phyloP scores from a whole-genome alignment of 2,113 vertebrate species.

The Solea senegalensis region DNA sequence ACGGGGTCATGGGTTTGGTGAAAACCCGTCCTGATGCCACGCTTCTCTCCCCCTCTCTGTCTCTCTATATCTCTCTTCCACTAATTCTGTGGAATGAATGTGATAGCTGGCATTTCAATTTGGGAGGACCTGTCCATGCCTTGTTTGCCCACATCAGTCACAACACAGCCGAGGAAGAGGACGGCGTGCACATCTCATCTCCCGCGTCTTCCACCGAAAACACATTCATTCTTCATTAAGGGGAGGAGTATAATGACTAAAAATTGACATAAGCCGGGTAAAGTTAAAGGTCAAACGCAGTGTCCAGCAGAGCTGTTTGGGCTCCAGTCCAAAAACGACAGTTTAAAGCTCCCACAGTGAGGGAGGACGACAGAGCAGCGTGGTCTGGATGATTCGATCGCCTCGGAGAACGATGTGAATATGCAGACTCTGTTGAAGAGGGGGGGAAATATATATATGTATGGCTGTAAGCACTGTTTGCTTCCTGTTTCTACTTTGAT shows the following conservation, averaged over 20 bases:
- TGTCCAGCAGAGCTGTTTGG: conserved; percentile 6
- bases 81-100: conserved; percentile 59
- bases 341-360: conserved; percentile 17
- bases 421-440: too few species aligned
- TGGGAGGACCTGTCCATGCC: conserved; percentile 48
- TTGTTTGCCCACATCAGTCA: conserved; percentile 45
- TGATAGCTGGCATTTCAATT: conserved; percentile 70
- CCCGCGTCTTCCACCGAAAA: neutral
- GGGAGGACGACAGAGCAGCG: conserved; percentile 13
- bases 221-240: conserved; percentile 1
- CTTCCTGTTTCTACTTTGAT: too few species aligned
- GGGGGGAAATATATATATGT: neutral
- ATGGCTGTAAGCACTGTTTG: too few species aligned
- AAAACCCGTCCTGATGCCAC: neutral
- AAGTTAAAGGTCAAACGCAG: conserved; percentile 23
- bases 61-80: conserved; percentile 7
- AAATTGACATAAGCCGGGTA: conserved; percentile 1
- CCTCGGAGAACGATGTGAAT: conserved; percentile 14
- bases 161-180: conserved; percentile 33
- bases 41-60: neutral
- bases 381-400: conserved; percentile 11
- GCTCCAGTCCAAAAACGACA: conserved; percentile 28
- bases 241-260: conserved; percentile 14
- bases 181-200: neutral
- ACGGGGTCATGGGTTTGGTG: conserved; percentile 33